Base-by-base conservation (phyloP, 2,113 vertebrate genomes). In the Hydrochoerus hydrochaeris region DNA sequence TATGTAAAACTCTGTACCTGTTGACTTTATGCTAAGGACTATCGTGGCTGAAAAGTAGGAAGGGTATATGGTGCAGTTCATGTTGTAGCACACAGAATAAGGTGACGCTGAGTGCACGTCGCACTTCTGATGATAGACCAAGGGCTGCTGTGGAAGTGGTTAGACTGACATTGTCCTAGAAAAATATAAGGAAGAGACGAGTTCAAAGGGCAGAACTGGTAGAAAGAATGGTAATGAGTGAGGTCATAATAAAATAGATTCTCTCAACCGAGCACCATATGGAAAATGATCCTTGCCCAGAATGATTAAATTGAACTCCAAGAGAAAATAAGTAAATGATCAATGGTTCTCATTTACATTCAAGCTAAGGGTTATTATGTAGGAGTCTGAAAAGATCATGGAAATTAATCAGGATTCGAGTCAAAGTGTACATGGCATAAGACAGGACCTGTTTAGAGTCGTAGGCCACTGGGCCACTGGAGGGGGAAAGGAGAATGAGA, bases 241-340 rank as follows among this genome's bases (percentile, higher is more conserved):
- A 58, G 38, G 32, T 71, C 38, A 57, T 67, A 85, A 95, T 11
- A 6, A 49, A 82, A 65, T 58, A 97, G 38, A 20, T 82, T 85
- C 49, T 60, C 49, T 84, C 75, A 80, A 32, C 35, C 46, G 78
- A 91, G 91, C 69, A 91, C 26, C 2, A 30, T 3, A 44, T 0
- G 7, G 94, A 52, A 91, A 96, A 91, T 90, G 93, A 94, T 94
- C 94, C 94, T 38, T 91, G 49, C 92, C 16, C 80, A 97, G 46
- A 96, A 94, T 90, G 94, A 97, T 97, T 96, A 95, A 98, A 97
- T 97, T 96, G 92, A 96, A 96, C 86, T 95, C 32, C 1, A 91
- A 88, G 92, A 93, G 88, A 63, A 71, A 97, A 95, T 52, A 95
- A 97, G 88, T 46, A 85, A 95, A 95, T 73, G 49, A 96, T 95